Evolutionary conservation across 2,113 vertebrate species (phyloP), one percentile per base, ranked within the genome.

Genomic region (Numenius arquata): DNA sequence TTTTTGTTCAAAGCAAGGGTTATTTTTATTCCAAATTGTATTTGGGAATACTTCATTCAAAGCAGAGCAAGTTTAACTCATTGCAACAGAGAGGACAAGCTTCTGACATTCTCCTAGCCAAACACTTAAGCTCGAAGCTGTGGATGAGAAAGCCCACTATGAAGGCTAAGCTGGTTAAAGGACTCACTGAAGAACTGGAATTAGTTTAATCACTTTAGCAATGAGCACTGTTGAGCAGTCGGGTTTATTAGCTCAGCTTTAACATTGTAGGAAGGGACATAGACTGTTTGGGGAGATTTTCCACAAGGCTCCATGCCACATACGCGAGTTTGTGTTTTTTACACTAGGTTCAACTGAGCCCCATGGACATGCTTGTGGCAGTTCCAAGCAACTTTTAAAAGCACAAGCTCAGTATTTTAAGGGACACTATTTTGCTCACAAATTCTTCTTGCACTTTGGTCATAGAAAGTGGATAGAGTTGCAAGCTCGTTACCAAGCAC

Each of bases 281-380:
- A 4, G 6, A 5, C n/a, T 36, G 7, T n/a, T 21, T 34, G 48
- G 34, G 27, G 34, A 73, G 16, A 72, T 52, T 41, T 8, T 80
- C 29, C 30, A 53, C 4, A 3, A 58, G 82, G 59, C 15, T 87
- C 29, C 68, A 70, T 59, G 50, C 6, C 41, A 36, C 21, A 4
- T 3, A 27, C 10, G 13, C 0, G 2, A 34, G 3, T 43, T 4
- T 52, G 80, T 10, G 36, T n/a, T 91, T 72, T 83, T 63, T 52
- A 4, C 5, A 2, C 12, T 41, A 36, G 26, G 12, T 84, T 55
- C 48, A 80, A 12, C 43, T 30, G 38, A 67, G 16, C 12, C 47
- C 18, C 13, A 3, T 6, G 4, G 41, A 66, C 20, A 8, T 23
- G 36, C 32, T 52, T 0, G 0, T 18, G 25, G 36, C 16, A 61